Percentiles rank a stretch among this genome's conserved stretches.
phyloP scores from a whole-genome alignment of 30 jellyfish, hydroid and myxozoan genomes.

The Aurelia sp. region DNA sequence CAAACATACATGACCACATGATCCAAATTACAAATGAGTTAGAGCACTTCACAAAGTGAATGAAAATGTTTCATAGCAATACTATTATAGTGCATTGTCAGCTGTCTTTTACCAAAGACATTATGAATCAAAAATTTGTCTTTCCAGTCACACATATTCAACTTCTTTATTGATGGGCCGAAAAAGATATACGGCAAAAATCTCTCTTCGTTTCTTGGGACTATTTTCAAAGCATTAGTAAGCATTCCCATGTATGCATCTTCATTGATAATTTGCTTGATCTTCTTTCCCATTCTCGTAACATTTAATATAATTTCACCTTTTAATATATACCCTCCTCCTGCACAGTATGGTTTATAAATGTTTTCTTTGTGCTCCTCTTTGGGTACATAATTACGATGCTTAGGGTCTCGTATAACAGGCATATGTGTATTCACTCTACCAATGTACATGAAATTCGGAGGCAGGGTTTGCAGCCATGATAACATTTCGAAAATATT shows the following conservation, averaged over 20 bases:
- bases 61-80: constrained; percentile 71
- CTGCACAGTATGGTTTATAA: constrained; percentile 92
- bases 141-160: constrained; percentile 90
- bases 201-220: constrained; percentile 90
- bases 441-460: constrained; percentile 76
- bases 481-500: constrained; percentile 68
- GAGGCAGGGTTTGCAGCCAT: constrained; percentile 78
- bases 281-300: constrained; percentile 70
- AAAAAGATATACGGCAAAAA: constrained; percentile 89
- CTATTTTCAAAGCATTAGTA: constrained; percentile 73
- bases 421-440: constrained; percentile 86
- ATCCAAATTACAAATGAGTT: neutral
- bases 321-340: constrained; percentile 92
- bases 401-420: constrained; percentile 94
- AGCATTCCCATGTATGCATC: constrained; percentile 99
- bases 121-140: constrained; percentile 87
- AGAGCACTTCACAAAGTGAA: constrained; percentile 70
- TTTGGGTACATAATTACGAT: constrained; percentile 89
- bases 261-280: constrained; percentile 89
- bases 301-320: constrained; percentile 76
- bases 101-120: constrained; percentile 81
- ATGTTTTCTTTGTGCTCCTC: constrained; percentile 77
- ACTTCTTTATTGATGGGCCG: constrained; percentile 68
- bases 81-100: constrained; percentile 91
- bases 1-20: neutral